A percentile compares a stretch with the other conserved stretches of the same genome.
Evolutionary conservation across 2,888 invertebrate genomes (phyloP).

Genomic region (Andrena chrysosceles): DNA sequence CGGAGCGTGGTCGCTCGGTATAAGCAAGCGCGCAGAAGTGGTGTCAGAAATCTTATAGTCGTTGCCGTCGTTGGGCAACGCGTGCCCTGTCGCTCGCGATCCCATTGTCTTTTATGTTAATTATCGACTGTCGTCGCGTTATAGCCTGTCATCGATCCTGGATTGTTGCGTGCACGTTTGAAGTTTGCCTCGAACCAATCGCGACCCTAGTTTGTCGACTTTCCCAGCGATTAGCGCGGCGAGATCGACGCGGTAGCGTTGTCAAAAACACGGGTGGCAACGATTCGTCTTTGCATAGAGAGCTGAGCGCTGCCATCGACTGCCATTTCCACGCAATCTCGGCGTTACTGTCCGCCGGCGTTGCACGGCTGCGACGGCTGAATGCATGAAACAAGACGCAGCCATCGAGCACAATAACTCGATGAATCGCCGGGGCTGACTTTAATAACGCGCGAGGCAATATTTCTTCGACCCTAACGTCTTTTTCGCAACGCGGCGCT

Average conservation of each 20-base stretch:
- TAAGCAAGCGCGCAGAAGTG: conserved; percentile 40
- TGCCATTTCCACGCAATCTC: neutral
- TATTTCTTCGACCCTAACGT: conserved; percentile 37
- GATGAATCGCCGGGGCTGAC: conserved; percentile 17
- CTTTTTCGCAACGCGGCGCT: conserved; percentile 36
- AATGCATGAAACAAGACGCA: conserved; percentile 38
- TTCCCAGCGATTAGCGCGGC: conserved; percentile 40
- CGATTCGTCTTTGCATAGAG: conserved; percentile 5
- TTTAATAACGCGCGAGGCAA: conserved; percentile 30
- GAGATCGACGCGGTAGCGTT: conserved; percentile 20
- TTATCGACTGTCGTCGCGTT: conserved; percentile 41
- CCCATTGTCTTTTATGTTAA: conserved; percentile 73
- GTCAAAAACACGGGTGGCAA: neutral
- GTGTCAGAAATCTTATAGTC: conserved; percentile 68
- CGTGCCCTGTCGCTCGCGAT: conserved; percentile 26
- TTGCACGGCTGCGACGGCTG: neutral
- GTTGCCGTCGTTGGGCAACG: conserved; percentile 46
- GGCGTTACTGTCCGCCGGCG: neutral
- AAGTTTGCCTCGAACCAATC: conserved; percentile 46
- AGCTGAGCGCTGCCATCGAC: neutral
- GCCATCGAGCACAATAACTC: neutral
- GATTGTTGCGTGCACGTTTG: conserved; percentile 29
- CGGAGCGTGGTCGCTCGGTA: conserved; percentile 17
- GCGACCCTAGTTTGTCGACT: conserved; percentile 29
- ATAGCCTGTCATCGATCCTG: conserved; percentile 58